Conservation (phyloP, 2,113 vertebrate genomes). For the Erpornis zantholeuca region DNA sequence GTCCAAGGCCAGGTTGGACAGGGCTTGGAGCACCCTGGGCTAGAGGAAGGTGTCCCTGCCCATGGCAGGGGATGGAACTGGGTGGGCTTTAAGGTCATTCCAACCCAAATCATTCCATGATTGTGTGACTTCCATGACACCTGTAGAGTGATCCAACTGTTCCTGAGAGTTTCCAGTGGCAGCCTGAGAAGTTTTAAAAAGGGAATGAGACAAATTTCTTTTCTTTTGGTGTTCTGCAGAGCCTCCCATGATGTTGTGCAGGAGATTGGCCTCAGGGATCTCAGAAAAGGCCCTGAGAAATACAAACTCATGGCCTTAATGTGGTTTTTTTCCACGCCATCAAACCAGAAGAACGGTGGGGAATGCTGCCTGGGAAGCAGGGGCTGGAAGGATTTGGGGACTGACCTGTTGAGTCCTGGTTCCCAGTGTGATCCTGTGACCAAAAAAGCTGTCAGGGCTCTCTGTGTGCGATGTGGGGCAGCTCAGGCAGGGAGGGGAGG, state of each 20-base stretch:
- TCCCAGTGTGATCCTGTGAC: neutral
- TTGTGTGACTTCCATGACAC: neutral
- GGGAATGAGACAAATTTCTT: neutral
- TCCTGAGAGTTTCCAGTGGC: neutral
- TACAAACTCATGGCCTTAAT: rapidly evolving
- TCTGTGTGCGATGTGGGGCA: neutral
- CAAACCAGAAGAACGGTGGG: neutral
- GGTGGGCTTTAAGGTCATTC: neutral
- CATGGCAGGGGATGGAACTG: neutral
- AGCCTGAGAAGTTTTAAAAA: neutral
- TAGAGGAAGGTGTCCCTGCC: neutral
- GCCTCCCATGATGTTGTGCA: rapidly evolving
- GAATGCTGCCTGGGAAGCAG: neutral
- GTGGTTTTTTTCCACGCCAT: neutral
- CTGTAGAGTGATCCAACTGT: neutral
- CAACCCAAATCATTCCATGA: neutral
- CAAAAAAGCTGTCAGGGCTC: neutral
- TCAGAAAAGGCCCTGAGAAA: neutral
- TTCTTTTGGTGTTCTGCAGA: neutral
- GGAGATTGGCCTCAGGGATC: neutral
- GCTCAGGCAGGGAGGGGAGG: neutral
- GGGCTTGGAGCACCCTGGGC: neutral
- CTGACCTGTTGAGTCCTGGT: neutral
- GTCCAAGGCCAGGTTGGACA: neutral
- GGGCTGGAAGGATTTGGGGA: neutral